phyloP scores from a whole-genome alignment of 2,888 invertebrate genomes.

The Branchellion lobata region DNA sequence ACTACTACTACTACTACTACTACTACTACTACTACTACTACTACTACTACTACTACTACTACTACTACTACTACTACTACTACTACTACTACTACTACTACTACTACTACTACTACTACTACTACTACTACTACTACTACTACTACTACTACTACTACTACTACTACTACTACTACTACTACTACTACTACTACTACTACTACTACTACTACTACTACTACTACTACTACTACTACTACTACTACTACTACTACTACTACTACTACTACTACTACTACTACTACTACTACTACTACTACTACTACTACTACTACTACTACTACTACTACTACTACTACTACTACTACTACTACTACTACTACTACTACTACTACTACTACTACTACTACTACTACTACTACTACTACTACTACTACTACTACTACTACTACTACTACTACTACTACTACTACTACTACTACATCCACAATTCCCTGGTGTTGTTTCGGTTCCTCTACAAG shows the following conservation, averaged over 20 bases:
- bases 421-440: constrained; percentile 42
- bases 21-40: constrained; percentile 34
- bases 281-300: background rate
- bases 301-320: background rate
- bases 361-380: constrained; percentile 45
- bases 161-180: too few relatives aligned
- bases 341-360: constrained; percentile 47
- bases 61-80: constrained; percentile 33
- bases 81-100: constrained; percentile 34
- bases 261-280: constrained; percentile 46
- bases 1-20: constrained; percentile 31
- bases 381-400: constrained; percentile 47
- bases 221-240: constrained; percentile 3
- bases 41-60: constrained; percentile 32
- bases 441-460: constrained; percentile 24
- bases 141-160: background rate
- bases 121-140: too few relatives aligned
- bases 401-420: constrained; percentile 48
- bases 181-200: too few relatives aligned
- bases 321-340: background rate
- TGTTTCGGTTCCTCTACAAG: too few relatives aligned
- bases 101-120: constrained; percentile 18
- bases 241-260: constrained; percentile 30
- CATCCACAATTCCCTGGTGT: too few relatives aligned
- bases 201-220: constrained; percentile 42